Base-by-base conservation (phyloP, 2,113 vertebrate species). In the Microcebus lehilahytsara region DNA sequence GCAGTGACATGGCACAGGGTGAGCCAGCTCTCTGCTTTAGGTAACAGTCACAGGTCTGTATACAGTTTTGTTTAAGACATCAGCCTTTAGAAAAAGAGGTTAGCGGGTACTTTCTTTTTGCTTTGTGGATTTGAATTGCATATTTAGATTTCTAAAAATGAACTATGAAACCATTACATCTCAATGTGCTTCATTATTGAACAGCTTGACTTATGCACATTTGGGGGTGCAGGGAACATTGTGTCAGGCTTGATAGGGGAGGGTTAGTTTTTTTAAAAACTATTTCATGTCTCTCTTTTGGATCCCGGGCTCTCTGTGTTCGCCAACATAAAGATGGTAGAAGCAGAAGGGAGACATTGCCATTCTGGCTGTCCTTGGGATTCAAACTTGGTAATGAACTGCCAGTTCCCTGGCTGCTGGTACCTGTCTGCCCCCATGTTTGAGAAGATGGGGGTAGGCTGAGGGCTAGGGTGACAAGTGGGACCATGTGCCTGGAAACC, bases 91-190 rank as follows among this genome's bases (percentile, higher is more conserved):
- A 30, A 85, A 78, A 95, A 14, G 30, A 89, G n/a, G 3, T 83
- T 46, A 62, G 30, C n/a, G 27, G 74, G 77, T 51, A 30, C 42
- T 4, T 90, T 93, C 25, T 37, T 87, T 83, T 30, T n/a, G 75
- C n/a, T 81, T 23, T 23, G 3, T 53, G 58, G 81, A 77, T 81
- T 86, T 53, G 72, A 92, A 83, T 42, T 75, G 60, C 58, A 17
- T 49, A 81, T 79, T 72, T 93, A 72, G 51, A 56, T 77, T 95
- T 95, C 79, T 83, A 53, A 94, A 92, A 91, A 90, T 42, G 74
- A 96, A 42, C 40, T 51, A 17, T 25, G 34, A 32, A 78, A 60
- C 72, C 27, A 13, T 88, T 83, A 51, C 42, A 60, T 88, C 60
- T 40, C 74, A 69, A 5, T 42, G n/a, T 16, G 30, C 56, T 67